Percentiles rank a stretch among this genome's conserved stretches.
These are phyloP conservation scores for Oscheius sp. DNA, from an alignment of 2,888 invertebrate genomes.

Conservation along the genomic window DNA sequence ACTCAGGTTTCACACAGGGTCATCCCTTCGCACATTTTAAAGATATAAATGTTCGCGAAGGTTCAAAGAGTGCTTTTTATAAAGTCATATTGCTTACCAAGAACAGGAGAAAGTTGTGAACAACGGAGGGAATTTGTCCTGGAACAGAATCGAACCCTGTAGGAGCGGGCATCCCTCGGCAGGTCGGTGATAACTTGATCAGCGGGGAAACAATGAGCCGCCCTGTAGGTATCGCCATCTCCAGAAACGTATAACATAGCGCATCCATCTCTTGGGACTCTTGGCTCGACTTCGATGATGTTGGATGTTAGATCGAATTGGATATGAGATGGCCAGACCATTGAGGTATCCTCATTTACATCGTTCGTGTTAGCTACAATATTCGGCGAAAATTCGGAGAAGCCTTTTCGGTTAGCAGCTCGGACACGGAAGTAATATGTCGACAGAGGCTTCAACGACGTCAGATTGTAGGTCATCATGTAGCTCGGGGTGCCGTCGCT, in stretches of 20 bases:
- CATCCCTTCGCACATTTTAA: constrained; percentile 6
- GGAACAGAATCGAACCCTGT: constrained; percentile 54
- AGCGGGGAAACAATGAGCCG: constrained; percentile 50
- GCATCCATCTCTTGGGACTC: constrained; percentile 52
- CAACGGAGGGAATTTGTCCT: constrained; percentile 41
- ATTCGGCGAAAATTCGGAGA: constrained; percentile 63
- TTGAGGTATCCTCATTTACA: constrained; percentile 49
- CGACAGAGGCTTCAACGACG: constrained; percentile 60
- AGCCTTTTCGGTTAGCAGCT: constrained; percentile 50
- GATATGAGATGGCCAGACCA: constrained; percentile 46
- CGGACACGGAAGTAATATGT: constrained; percentile 59
- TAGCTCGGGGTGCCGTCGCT: constrained; percentile 41
- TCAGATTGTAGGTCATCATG: constrained; percentile 58
- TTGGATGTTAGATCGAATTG: constrained; percentile 41
- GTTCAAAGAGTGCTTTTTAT: not conserved
- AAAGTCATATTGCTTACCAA: constrained; percentile 43
- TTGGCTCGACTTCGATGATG: constrained; percentile 53
- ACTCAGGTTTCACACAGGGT: constrained; percentile 21
- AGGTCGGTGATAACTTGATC: constrained; percentile 44
- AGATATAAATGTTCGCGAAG: constrained; percentile 12
- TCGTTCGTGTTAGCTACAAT: constrained; percentile 61
- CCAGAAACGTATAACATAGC: constrained; percentile 49
- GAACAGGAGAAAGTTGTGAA: constrained; percentile 38
- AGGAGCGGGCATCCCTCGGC: constrained; percentile 42
- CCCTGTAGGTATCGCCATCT: constrained; percentile 52